Percentiles rank a stretch among this genome's conserved stretches.
Conservation (phyloP, 2,797 vertebrate species). For the Peromyscus eremicus region DNA sequence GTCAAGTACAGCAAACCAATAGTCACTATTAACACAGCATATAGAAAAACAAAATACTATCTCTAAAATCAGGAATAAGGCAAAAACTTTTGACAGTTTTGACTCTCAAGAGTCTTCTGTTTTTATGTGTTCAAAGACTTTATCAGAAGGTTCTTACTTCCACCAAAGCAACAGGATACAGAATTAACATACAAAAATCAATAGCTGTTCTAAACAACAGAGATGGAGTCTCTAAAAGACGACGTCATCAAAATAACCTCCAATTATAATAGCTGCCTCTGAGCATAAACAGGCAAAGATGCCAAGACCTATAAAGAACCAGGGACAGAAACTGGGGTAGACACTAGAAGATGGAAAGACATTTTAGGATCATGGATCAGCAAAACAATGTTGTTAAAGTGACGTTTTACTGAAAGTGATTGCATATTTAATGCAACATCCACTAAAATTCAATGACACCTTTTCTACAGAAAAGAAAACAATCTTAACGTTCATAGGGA, state of each 20-base stretch:
- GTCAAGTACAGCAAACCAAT: neutral
- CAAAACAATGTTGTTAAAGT: neutral
- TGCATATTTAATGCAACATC: neutral
- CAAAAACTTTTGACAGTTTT: neutral
- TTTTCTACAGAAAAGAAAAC: neutral
- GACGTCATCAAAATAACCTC: neutral
- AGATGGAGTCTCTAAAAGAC: neutral
- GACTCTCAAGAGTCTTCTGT: neutral
- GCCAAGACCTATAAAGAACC: neutral
- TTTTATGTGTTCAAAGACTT: neutral
- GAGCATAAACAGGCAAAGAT: neutral
- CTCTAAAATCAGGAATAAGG: neutral
- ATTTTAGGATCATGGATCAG: neutral
- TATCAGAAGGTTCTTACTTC: neutral
- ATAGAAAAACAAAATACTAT: neutral
- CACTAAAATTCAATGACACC: neutral
- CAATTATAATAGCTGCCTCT: neutral
- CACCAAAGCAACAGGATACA: neutral
- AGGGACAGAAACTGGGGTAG: neutral
- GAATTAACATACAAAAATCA: neutral
- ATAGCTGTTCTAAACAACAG: neutral
- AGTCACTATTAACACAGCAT: neutral
- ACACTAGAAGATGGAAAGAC: neutral
- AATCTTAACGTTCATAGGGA: neutral
- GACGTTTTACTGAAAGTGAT: neutral